Base-by-base conservation (phyloP, 2,113 vertebrate genomes). In the Stictonetta naevosa region DNA sequence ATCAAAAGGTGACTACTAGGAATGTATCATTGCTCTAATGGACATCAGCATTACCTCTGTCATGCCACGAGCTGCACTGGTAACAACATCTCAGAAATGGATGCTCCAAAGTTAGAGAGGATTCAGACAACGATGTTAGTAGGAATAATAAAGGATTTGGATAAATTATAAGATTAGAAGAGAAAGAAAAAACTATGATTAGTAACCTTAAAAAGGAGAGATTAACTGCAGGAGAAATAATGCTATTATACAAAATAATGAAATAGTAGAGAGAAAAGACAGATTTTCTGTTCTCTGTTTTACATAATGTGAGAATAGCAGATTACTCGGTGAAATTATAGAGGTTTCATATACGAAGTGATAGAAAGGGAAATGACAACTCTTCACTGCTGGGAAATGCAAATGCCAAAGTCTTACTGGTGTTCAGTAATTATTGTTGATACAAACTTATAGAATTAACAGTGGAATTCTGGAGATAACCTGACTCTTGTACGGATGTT, bases 371-470 rank as follows among this genome's bases (percentile, higher is more conserved):
- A 77, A 93, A 77, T 11, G 11, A 72, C 22, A 88, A 78, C 20
- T 77, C 34, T 75, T 90, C 48, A 83, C 78, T 68, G 31, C 15
- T 82, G 31, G 33, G 34, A 95, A 89, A 82, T 20, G 8, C 15
- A 82, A 84, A 89, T 40, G 34, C 15, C 23, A 48, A 92, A 86
- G 84, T 26, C 20, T 68, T 79, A 75, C 6, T 2, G 2, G 20
- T 56, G 25, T 78, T 60, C 29, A 74, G 55, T 74, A 74, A 88
- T 71, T 52, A 38, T 0, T 64, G 21, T 8, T 29, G 26, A 60
- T 86, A 92, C 75, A 60, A 94, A 90, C 46, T 71, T 77, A 67
- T 8, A 81, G 83, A 77, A 93, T 81, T 75, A 85, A 36, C 19
- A 67, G 46, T 56, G 42, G 20, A 84, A 88, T 23, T 88, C 64